Evolutionary conservation across 2,113 vertebrate genomes (phyloP).

Genomic region (Nycticorax nycticorax): DNA sequence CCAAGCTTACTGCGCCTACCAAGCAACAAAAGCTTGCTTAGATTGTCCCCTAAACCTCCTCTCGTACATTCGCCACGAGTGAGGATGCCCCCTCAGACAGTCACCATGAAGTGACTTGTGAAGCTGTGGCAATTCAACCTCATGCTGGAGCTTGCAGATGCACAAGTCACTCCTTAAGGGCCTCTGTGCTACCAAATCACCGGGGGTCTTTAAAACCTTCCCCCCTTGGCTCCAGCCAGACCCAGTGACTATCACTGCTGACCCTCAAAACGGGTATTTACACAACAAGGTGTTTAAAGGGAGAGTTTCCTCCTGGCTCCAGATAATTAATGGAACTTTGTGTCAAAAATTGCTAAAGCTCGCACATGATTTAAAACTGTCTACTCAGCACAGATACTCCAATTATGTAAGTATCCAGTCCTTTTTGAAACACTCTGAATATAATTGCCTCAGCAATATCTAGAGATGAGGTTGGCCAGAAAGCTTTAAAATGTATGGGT

Average conservation of each 20-base stretch:
- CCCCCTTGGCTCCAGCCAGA: background rate
- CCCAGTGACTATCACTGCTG: background rate
- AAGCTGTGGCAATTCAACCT: background rate
- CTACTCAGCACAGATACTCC: background rate
- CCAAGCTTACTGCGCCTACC: background rate
- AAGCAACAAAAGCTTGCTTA: background rate
- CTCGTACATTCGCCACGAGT: accelerated
- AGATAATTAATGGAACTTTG: background rate
- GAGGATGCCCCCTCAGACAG: background rate
- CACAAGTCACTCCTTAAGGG: background rate
- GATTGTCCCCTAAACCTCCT: background rate
- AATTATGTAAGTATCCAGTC: background rate
- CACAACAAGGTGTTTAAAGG: background rate
- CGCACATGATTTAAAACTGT: background rate
- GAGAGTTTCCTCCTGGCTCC: background rate
- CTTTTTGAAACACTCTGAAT: background rate
- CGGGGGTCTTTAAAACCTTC: background rate
- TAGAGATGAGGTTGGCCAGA: background rate
- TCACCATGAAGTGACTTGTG: background rate
- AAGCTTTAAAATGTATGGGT: background rate
- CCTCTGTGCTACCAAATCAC: background rate
- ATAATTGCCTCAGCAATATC: background rate
- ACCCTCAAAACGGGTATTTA: background rate
- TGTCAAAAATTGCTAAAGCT: background rate
- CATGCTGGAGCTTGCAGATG: background rate